A percentile compares a stretch with the other conserved stretches of the same genome.
phyloP scores from a whole-genome alignment of 2,888 invertebrate genomes.

The Actias luna region DNA sequence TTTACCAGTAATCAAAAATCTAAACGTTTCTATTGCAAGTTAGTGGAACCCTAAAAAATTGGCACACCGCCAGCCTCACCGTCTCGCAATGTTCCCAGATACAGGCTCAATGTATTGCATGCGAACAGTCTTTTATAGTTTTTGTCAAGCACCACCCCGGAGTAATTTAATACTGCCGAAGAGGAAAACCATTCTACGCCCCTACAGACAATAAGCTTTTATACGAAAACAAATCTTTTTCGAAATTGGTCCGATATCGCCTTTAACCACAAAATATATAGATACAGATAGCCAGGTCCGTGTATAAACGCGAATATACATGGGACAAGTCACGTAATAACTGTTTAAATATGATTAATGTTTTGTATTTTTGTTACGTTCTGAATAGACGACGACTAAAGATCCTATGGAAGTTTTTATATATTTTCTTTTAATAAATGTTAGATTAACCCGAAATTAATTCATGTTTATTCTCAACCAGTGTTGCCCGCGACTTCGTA shows the following conservation, averaged over 20 bases:
- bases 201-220: conserved; percentile 49
- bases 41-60: conserved; percentile 38
- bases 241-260: conserved; percentile 46
- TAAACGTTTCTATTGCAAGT: conserved; percentile 6
- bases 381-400: no score
- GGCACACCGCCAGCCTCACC: conserved; percentile 55
- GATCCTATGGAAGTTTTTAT: no score
- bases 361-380: no score
- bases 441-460: no score
- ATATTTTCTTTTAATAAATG: no score
- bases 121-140: conserved; percentile 58
- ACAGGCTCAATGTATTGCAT: conserved; percentile 56
- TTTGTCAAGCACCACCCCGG: conserved; percentile 46
- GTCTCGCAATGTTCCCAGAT: conserved; percentile 39
- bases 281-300: no score
- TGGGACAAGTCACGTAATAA: no score
- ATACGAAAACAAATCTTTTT: conserved; percentile 51
- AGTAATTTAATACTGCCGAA: conserved; percentile 57
- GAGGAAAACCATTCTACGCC: conserved; percentile 34
- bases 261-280: no score
- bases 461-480: no score
- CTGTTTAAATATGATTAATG: no score
- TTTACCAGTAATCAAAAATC: background rate
- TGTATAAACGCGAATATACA: no score
- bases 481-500: no score